Evolutionary conservation across 2,797 vertebrate genomes (phyloP), one percentile per base, ranked within the genome.

Genomic region (Pipistrellus kuhlii): DNA sequence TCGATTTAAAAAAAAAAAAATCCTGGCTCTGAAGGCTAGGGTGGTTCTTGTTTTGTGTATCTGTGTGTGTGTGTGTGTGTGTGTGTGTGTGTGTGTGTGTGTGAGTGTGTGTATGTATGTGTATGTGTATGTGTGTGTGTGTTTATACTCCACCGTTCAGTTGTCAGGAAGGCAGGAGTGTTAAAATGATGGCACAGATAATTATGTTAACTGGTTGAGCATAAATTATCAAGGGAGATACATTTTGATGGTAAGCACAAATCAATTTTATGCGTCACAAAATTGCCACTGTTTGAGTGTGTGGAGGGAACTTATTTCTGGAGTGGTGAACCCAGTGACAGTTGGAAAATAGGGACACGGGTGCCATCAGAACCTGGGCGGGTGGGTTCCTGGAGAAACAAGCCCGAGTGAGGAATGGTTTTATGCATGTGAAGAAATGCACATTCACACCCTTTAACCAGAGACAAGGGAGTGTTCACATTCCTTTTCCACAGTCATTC

Each of bases 171-270:
- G 92, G 93, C 93, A 97, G 95, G 73, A 92, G 95, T 81, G 80
- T 96, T 97, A 94, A 97, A 97, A 97, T 55, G 38, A 97, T 97
- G 96, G 93, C 21, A 0, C 95, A 97, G 97, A 98, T 98, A 98
- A 98, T 98, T 97, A 97, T 82, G 96, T 96, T 97, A 97, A 98
- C 98, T 97, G 30, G 81, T 96, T 30, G 48, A 96, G 97, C 95
- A 96, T 95, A 96, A 98, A 95, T 98, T 97, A 97, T 81, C 64
- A 59, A 96, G 95, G 97, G 90, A 96, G 96, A 97, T 13, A 68
- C 95, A 78, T 93, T 97, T 97, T 96, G 98, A 98, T 98, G 96
- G 96, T 97, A 95, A 97, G 95, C 41, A 93, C 71, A 64, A 97
- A 96, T 97, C 98, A 96, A 94, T 97, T 97, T 96, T 95, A 97